Conservation (phyloP, 2,888 invertebrate species). For the Loripinus fragilis region DNA sequence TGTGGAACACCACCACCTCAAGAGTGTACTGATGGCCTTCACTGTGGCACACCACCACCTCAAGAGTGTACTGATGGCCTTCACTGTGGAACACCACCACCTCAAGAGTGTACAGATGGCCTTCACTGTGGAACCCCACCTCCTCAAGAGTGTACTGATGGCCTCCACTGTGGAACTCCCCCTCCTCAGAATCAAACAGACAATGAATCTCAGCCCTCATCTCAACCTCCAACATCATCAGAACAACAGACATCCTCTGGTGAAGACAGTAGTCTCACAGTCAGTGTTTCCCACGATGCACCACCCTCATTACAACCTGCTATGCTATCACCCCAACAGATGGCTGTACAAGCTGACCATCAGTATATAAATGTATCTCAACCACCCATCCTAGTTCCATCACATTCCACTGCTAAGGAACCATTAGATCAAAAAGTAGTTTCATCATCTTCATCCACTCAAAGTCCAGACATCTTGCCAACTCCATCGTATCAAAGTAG, state of each 20-base stretch:
- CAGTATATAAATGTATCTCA: constrained; percentile 48
- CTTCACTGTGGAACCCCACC: constrained; percentile 61
- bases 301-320: constrained; percentile 27
- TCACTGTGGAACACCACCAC: constrained; percentile 49
- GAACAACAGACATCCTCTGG: neutral
- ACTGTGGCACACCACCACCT: constrained; percentile 62
- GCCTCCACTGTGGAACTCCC: constrained; percentile 60
- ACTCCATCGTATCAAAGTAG: neutral
- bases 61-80: constrained; percentile 38
- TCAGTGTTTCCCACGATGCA: constrained; percentile 12
- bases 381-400: constrained; percentile 14
- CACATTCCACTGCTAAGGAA: constrained; percentile 28
- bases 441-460: neutral
- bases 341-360: constrained; percentile 55
- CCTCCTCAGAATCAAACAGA: constrained; percentile 47
- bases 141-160: constrained; percentile 53
- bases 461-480: neutral
- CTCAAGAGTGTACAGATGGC: constrained; percentile 49
- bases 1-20: constrained; percentile 60
- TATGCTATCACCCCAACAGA: constrained; percentile 49
- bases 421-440: constrained; percentile 15
- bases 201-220: constrained; percentile 26
- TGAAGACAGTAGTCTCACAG: neutral
- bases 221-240: constrained; percentile 6
- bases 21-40: constrained; percentile 60